Conservation (phyloP, 2,113 vertebrate species). For the crab-eating macaque (Macaca fascicularis) region T2T-MFA8v1.1 NC_088384.1:106315001-106315500, state of each 20-base stretch:
- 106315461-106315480: background rate
- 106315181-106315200: background rate
- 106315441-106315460: background rate
- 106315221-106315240: background rate
- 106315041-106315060: background rate
- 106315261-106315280: slow-evolving; percentile 41
- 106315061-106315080: background rate
- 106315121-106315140: fast-evolving
- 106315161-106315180: background rate
- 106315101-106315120: background rate
- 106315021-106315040: background rate
- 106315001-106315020: background rate
- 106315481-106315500: fast-evolving
- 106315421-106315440: background rate
- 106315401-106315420: background rate
- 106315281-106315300: slow-evolving; percentile 69
- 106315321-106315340: slow-evolving; percentile 72
- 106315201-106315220: background rate
- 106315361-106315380: slow-evolving; percentile 63
- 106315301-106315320: slow-evolving; percentile 68
- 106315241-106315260: slow-evolving; percentile 62
- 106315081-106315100: background rate
- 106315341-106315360: slow-evolving; percentile 45
- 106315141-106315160: background rate
- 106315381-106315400: background rate